Conservation (phyloP, 1,140 invertebrate species). For the Nephotettix cincticeps region DNA sequence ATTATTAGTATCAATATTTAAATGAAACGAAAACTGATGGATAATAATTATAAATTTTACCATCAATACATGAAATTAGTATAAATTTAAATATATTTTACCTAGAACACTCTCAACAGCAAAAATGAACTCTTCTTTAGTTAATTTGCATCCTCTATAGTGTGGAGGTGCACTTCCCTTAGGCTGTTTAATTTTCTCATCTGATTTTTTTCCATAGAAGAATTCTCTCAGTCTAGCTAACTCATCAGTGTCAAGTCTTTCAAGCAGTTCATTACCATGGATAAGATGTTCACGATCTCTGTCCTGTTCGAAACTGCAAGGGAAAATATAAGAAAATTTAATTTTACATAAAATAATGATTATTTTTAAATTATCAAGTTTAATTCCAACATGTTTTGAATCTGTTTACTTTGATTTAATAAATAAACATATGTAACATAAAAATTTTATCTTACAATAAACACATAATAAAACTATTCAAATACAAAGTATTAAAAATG, state of each 20-base stretch:
- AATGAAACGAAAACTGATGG: not conserved
- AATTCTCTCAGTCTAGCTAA: not conserved
- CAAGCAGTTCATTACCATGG: not conserved
- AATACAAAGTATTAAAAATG: too few species aligned
- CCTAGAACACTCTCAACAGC: slow-evolving; percentile 10
- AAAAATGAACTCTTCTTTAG: slow-evolving; percentile 4
- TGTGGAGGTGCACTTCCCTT: slow-evolving; percentile 14
- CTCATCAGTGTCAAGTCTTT: slow-evolving; percentile 6
- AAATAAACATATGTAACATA: not conserved
- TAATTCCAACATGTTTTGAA: not conserved
- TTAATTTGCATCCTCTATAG: not conserved
- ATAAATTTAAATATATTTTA: not conserved
- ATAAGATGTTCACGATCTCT: not conserved
- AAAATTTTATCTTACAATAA: not conserved
- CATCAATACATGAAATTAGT: not conserved
- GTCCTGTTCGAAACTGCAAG: slow-evolving; percentile 6
- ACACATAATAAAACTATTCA: not conserved
- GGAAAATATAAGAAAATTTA: not conserved
- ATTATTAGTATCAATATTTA: not conserved
- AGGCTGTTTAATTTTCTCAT: slow-evolving; percentile 9
- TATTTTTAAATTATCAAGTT: not conserved
- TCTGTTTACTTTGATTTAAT: not conserved
- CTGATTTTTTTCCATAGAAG: slow-evolving; percentile 1
- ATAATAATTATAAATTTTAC: not conserved
- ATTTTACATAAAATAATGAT: not conserved